Percentiles rank a stretch among this genome's conserved stretches.
Conservation (phyloP, 1,140 invertebrate genomes). For the Danaus melanippus region DNA sequence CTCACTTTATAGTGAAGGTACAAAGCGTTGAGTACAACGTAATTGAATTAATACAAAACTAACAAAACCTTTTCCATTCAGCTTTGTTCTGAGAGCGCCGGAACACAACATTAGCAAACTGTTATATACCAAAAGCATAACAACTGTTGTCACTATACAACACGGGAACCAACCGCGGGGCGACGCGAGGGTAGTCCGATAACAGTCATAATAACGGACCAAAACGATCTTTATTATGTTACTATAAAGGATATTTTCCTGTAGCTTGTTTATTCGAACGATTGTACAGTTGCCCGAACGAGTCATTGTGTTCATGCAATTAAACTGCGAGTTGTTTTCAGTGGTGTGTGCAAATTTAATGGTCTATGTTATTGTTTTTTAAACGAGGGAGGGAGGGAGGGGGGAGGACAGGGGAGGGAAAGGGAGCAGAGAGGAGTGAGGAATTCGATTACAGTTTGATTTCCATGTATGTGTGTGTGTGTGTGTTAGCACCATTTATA, state of each 20-base stretch:
- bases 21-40: too few relatives aligned
- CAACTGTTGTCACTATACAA: slow-evolving; percentile 25
- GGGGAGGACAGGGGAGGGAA: slow-evolving; percentile 2
- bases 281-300: slow-evolving; percentile 31
- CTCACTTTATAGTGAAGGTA: too few relatives aligned
- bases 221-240: slow-evolving; percentile 11
- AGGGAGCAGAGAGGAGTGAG: background rate
- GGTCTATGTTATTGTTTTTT: slow-evolving; percentile 60
- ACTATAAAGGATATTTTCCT: slow-evolving; percentile 10
- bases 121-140: slow-evolving; percentile 12
- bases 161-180: slow-evolving; percentile 17
- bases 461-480: slow-evolving; percentile 2
- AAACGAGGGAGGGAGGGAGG: slow-evolving; percentile 15
- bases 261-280: slow-evolving; percentile 7
- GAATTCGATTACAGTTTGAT: slow-evolving; percentile 23
- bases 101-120: slow-evolving; percentile 11
- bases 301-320: slow-evolving; percentile 52
- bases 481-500: slow-evolving; percentile 8
- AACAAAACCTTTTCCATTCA: too few relatives aligned
- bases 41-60: too few relatives aligned
- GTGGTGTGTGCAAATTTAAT: slow-evolving; percentile 60
- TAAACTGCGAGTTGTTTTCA: slow-evolving; percentile 42
- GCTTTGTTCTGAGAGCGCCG: too few relatives aligned
- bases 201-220: slow-evolving; percentile 2
- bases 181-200: slow-evolving; percentile 8